Evolutionary conservation across 2,797 vertebrate species (phyloP), one percentile per base, ranked within the genome.

Genomic region (Epinephelus malabaricus): DNA sequence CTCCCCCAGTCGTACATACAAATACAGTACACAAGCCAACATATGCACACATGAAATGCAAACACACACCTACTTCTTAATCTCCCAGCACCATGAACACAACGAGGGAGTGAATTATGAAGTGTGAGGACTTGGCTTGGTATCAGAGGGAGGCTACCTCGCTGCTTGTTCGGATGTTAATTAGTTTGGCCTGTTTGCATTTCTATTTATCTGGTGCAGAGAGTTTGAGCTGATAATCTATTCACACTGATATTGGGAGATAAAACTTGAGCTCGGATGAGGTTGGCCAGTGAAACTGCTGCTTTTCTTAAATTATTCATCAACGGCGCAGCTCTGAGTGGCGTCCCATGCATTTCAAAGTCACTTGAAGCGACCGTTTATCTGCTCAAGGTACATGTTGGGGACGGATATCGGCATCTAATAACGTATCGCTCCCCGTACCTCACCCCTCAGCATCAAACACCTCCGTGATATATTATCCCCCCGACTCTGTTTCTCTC

Each of bases 161-260:
- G 18, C 73, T 4, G 63, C 86, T 89, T 77, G 79, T 92, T 85
- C 68, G 12, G 85, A 91, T 92, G 93, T 89, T 95, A 95, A 95
- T 95, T 92, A 92, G 90, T 89, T 90, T 89, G 88, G 89, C 92
- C 89, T 86, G 85, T 89, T 87, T 91, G 86, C 88, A 87, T 91
- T 90, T 86, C 86, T 79, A 82, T 92, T 91, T 82, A 87, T 87
- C 74, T 88, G 85, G 73, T 12, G 69, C 75, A 19, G 70, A 40
- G 81, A 78, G 59, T 79, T 88, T 76, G 74, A 76, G 83, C 79
- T 86, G 88, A 90, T 94, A 86, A 94, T 93, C 88, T 87, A 90
- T 91, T 79, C 89, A 77, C 78, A 58, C 71, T 69, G 92, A 93
- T 92, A 87, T 66, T 2, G 40, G 69, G 69, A 74, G 87, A 90